A percentile compares a stretch with the other conserved stretches of the same genome.
Evolutionary conservation across 2,797 vertebrate species (phyloP).

Genomic region (Melanotaenia nigrans): DNA sequence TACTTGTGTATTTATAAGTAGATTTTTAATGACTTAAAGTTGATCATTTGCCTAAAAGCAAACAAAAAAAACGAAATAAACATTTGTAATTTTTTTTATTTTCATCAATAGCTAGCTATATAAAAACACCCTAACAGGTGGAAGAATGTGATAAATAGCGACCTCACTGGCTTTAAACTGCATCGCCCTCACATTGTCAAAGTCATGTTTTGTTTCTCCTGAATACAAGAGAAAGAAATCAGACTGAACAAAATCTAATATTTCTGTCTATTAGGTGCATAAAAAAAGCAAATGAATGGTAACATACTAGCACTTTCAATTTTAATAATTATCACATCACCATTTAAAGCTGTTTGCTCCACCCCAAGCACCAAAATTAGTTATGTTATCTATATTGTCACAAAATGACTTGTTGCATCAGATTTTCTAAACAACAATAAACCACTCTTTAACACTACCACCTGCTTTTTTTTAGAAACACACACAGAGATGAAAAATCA

Average conservation of each 20-base stretch:
- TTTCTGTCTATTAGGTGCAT: background rate
- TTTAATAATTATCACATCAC: background rate
- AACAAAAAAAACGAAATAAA: background rate
- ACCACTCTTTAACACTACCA: background rate
- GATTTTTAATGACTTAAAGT: background rate
- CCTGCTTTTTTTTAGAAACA: constrained; percentile 19
- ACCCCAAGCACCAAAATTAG: background rate
- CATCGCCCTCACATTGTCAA: no score
- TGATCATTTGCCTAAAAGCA: background rate
- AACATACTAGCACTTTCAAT: background rate
- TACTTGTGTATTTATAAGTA: background rate
- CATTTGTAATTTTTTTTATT: no score
- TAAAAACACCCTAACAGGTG: background rate
- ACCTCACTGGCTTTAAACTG: background rate
- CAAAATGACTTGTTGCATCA: background rate
- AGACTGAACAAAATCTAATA: background rate
- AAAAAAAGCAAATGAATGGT: background rate
- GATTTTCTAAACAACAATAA: background rate
- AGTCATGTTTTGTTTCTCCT: no score
- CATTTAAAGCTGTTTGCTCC: background rate
- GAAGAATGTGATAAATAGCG: background rate
- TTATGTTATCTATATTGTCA: background rate
- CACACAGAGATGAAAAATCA: constrained; percentile 28
- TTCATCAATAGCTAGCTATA: no score
- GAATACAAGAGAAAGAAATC: background rate